Base-by-base conservation (phyloP, 2,113 vertebrate genomes). In the Tetrax tetrax region DNA sequence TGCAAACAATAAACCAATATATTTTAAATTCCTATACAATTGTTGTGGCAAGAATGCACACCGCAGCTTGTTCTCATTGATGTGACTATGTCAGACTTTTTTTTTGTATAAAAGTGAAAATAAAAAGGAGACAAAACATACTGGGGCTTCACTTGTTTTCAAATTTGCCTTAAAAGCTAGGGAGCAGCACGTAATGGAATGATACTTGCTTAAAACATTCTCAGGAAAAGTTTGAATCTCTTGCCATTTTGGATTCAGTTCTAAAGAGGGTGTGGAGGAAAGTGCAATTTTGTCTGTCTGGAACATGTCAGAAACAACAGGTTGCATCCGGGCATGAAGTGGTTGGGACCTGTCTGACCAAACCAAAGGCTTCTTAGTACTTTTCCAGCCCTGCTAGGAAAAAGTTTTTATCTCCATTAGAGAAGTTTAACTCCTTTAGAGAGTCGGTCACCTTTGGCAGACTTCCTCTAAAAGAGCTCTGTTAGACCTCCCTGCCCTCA, bases 91-190 rank as follows among this genome's bases (percentile, higher is more conserved):
- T 87, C 83, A 96, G 92, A 95, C 60, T 80, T 90, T 92, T 97
- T 89, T 96, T 95, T 96, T 96, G 88, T 97, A 96, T 93, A 83
- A 97, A 96, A 92, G 81, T 97, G 85, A 96, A 97, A 98, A 98
- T 98, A 97, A 98, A 97, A 95, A 97, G 69, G 68, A 96, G 69
- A 93, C 75, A 95, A 97, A 92, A 90, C 74, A 90, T 24, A 54
- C 18, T 69, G 66, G 25, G 21, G 10, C 24, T 69, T 91, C 31
- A 16, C 14, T 86, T 90, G 17, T 68, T 93, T 94, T 83, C 35
- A 41, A 3, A 75, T 68, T 35, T 90, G 29, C 45, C 48, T 12
- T 68, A 33, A 75, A 63, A 66, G 20, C 23, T 31, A 59, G 35
- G 47, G 7, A 77, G 19, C 37, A 41, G 43, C 14, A 29, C 10